These are phyloP conservation scores for Bungarus multicinctus DNA, from an alignment of 2,113 vertebrate genomes.

Conservation along the genomic window DNA sequence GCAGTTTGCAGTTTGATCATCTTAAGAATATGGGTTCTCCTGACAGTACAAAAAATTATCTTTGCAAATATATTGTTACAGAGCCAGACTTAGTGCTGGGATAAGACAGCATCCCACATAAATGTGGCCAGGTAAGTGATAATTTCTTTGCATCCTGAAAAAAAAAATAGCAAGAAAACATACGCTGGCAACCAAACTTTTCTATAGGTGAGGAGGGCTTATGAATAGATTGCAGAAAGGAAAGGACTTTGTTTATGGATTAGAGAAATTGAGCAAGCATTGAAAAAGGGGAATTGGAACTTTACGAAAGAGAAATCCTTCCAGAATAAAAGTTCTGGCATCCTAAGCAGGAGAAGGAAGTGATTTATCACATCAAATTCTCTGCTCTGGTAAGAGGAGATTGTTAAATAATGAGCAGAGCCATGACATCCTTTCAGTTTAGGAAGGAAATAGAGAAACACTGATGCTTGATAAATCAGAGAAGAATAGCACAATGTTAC, in stretches of 20 bases:
- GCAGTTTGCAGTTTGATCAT: not conserved
- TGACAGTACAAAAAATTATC: not conserved
- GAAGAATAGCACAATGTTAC: not conserved
- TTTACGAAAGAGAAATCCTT: slow-evolving; percentile 4
- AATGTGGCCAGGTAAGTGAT: not conserved
- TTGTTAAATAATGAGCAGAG: not conserved
- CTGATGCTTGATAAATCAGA: not conserved
- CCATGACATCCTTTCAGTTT: not conserved
- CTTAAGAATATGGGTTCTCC: not conserved
- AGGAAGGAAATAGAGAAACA: not conserved
- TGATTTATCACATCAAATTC: not conserved
- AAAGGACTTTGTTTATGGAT: not conserved
- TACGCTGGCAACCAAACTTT: not conserved
- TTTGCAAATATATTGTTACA: not conserved
- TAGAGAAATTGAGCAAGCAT: not conserved
- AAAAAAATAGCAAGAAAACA: too few species aligned
- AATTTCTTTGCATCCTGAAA: not conserved
- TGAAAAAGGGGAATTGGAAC: not conserved
- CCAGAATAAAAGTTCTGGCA: slow-evolving; percentile 52
- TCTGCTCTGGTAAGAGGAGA: not conserved
- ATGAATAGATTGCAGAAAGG: not conserved
- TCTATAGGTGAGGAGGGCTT: not conserved
- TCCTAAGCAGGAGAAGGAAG: fast-evolving
- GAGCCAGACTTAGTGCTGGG: not conserved
- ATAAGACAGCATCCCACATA: not conserved